phyloP scores from a whole-genome alignment of 2,888 invertebrate species.

The Trichopoda pennipes region DNA sequence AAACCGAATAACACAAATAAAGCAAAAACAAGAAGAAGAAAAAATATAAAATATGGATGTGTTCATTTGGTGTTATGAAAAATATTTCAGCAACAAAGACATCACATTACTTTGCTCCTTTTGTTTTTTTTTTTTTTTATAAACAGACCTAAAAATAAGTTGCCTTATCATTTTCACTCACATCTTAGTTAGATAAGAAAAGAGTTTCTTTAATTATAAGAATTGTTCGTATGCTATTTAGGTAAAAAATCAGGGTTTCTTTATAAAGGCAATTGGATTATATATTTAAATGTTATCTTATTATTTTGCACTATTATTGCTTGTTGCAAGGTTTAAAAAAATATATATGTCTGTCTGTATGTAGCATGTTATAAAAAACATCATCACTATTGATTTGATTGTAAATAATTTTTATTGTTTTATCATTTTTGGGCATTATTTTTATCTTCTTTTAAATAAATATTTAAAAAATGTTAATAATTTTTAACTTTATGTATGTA shows the following conservation, averaged over 20 bases:
- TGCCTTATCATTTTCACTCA: neutral
- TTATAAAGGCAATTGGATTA: conserved; percentile 61
- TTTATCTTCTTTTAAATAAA: conserved; percentile 42
- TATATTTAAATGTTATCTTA: conserved; percentile 36
- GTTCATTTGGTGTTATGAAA: too few species aligned
- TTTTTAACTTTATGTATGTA: conserved; percentile 8
- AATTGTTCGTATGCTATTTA: conserved; percentile 37
- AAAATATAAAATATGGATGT: too few species aligned
- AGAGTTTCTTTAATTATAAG: conserved; percentile 8
- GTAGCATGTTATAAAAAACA: conserved; percentile 60
- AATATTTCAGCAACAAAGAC: neutral
- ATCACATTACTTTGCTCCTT: too few species aligned
- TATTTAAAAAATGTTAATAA: conserved; percentile 54
- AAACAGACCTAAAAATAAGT: neutral
- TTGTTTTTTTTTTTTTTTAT: neutral
- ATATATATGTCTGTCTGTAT: too few species aligned
- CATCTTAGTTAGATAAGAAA: neutral
- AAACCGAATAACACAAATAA: too few species aligned
- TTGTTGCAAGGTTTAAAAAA: conserved; percentile 67
- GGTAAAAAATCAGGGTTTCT: conserved; percentile 46
- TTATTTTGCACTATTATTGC: conserved; percentile 67
- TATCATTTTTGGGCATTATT: conserved; percentile 27
- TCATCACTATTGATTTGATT: conserved; percentile 68
- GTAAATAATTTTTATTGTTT: conserved; percentile 67
- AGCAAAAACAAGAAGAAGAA: too few species aligned